Base-by-base conservation (phyloP, 2,113 vertebrate genomes). In the Ondatra zibethicus region DNA sequence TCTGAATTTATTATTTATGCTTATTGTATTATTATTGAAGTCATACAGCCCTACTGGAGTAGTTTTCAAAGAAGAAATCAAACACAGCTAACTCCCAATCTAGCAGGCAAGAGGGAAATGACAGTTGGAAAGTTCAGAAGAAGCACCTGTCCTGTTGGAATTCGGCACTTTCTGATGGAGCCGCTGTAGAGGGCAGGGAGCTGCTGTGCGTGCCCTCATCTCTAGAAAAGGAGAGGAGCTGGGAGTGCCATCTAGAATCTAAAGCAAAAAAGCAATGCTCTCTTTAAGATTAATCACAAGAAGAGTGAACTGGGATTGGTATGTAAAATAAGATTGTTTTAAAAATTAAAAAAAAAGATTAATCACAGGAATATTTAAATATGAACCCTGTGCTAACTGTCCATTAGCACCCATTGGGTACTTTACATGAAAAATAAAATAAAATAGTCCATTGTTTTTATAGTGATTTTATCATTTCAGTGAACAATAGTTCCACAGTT, bases 31-130 rank as follows among this genome's bases (percentile, higher is more conserved):
- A 77, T 81, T 73, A 45, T 72, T 96, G 85, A 65, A 94, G 93
- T 65, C 73, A 65, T 42, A 47, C 76, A 95, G 75, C 31, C 85
- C 85, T 78, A 39, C 80, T 84, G 88, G 21, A 52, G 50, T 70
- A 42, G 33, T 88, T 78, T 93, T 84, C 80, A 94, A 70, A 96
- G 61, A 86, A 91, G 42, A 92, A 86, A 86, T 78, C 58, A 78
- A 91, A 33, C 9, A 52, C 36, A 14, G 8, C 47, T 36, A 39
- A 92, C 78, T 84, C 33, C 23, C 65, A 92, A 42, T 19, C 2
- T 78, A 39, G 36, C 63, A 95, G 93, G 84, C 89, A 88, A 25
- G 45, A 92, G 92, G 47, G 33, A 92, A 94, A 85, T 72, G 50
- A n/a, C 84, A 52, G 58, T 82, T 76, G 94, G 58, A 89, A 93